phyloP scores from a whole-genome alignment of 2,888 invertebrate genomes.

The Venustoraphidia nigricollis region DNA sequence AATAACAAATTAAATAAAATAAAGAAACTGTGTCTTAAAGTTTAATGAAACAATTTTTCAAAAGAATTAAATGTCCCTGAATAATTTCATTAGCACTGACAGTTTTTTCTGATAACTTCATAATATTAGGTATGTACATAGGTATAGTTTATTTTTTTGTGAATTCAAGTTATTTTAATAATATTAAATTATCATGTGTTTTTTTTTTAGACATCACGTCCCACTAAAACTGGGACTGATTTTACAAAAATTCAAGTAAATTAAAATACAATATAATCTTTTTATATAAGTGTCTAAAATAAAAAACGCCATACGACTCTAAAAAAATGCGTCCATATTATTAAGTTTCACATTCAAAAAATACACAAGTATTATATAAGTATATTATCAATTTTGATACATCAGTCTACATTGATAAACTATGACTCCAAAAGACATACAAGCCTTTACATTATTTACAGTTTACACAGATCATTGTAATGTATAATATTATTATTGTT shows the following conservation, averaged over 20 bases:
- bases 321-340: slow-evolving; percentile 12
- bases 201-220: slow-evolving; percentile 23
- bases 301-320: slow-evolving; percentile 17
- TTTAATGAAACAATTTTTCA: neutral
- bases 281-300: slow-evolving; percentile 10
- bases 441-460: slow-evolving; percentile 33
- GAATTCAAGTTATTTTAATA: neutral
- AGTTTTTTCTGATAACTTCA: neutral
- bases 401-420: slow-evolving; percentile 29
- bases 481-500: neutral
- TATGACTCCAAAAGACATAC: slow-evolving; percentile 25
- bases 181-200: slow-evolving; percentile 9
- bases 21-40: neutral
- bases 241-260: slow-evolving; percentile 11
- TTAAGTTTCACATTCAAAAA: slow-evolving; percentile 27
- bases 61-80: neutral
- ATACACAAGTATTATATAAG: slow-evolving; percentile 22
- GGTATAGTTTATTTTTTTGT: no score
- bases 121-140: neutral
- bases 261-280: slow-evolving; percentile 13
- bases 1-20: neutral
- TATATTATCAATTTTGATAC: slow-evolving; percentile 13
- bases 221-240: slow-evolving; percentile 33
- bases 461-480: slow-evolving; percentile 16
- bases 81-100: neutral